A percentile compares a stretch with the other conserved stretches of the same genome.
These are phyloP conservation scores for Phyllostomus hastatus DNA, from an alignment of 2,113 vertebrate genomes.

Conservation along the genomic window DNA sequence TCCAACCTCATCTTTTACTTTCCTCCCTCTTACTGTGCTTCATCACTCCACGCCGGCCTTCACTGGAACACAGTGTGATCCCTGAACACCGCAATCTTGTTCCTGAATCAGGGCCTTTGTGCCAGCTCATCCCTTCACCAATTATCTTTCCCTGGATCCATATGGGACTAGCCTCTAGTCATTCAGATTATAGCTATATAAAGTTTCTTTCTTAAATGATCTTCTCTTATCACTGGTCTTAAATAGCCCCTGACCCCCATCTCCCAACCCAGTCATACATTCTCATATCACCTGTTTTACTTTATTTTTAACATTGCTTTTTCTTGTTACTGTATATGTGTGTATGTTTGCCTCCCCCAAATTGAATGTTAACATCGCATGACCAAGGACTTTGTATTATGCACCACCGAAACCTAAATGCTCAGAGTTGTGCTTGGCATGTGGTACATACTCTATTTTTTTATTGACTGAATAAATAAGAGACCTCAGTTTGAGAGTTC, in stretches of 20 bases:
- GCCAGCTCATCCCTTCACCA: not conserved
- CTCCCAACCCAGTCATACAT: not conserved
- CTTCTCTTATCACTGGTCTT: not conserved
- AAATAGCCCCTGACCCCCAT: not conserved
- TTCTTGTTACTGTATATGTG: not conserved
- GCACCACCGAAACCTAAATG: not conserved
- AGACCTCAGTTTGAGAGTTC: not conserved
- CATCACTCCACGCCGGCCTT: not conserved
- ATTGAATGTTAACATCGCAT: not conserved
- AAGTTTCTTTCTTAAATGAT: not conserved
- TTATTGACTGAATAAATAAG: not conserved
- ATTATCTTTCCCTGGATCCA: not conserved
- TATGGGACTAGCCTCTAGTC: not conserved
- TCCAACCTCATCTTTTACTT: not conserved
- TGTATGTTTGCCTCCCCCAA: not conserved
- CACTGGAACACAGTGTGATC: not conserved
- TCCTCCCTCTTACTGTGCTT: not conserved
- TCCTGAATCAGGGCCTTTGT: not conserved
- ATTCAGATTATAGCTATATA: slow-evolving; percentile 16
- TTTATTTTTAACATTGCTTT: slow-evolving; percentile 20
- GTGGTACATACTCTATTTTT: not conserved
- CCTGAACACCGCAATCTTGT: not conserved
- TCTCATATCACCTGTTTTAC: not conserved
- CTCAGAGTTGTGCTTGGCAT: not conserved
- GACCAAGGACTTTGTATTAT: slow-evolving; percentile 2